Evolutionary conservation across 2,797 vertebrate genomes (phyloP).

Genomic region (Lithobates sylvaticus): DNA sequence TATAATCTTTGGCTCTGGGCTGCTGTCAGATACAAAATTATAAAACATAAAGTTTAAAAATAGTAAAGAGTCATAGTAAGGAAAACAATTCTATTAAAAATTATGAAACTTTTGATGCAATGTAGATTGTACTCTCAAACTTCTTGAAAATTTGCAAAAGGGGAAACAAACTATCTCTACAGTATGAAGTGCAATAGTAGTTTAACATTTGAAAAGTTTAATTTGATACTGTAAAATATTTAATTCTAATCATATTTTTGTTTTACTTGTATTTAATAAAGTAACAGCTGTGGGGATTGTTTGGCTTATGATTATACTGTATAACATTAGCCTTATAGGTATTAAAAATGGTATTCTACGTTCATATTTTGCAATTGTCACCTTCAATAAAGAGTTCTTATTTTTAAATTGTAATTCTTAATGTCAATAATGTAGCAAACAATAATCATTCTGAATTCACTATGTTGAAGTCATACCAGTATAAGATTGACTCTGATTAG

Average conservation of each 20-base stretch:
- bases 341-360: too few relatives aligned
- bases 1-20: constrained; percentile 54
- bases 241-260: constrained; percentile 18
- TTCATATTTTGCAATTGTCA: too few relatives aligned
- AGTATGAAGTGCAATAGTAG: constrained; percentile 11
- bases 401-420: too few relatives aligned
- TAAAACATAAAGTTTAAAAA: constrained; percentile 50
- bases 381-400: too few relatives aligned
- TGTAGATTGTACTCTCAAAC: constrained; percentile 68
- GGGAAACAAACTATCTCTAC: constrained; percentile 67
- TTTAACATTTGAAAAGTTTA: constrained; percentile 41
- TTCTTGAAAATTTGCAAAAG: constrained; percentile 65
- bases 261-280: constrained; percentile 40
- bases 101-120: constrained; percentile 70
- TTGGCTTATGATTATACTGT: not conserved
- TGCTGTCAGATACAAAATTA: constrained; percentile 50
- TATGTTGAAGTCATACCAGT: too few relatives aligned
- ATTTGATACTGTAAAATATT: constrained; percentile 30
- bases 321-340: not conserved
- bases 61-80: constrained; percentile 60
- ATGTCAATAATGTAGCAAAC: too few relatives aligned
- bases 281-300: constrained; percentile 12
- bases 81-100: constrained; percentile 64
- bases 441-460: too few relatives aligned
- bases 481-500: too few relatives aligned